Conservation (phyloP, 2,797 vertebrate genomes). For the Smutsia temminckii region DNA sequence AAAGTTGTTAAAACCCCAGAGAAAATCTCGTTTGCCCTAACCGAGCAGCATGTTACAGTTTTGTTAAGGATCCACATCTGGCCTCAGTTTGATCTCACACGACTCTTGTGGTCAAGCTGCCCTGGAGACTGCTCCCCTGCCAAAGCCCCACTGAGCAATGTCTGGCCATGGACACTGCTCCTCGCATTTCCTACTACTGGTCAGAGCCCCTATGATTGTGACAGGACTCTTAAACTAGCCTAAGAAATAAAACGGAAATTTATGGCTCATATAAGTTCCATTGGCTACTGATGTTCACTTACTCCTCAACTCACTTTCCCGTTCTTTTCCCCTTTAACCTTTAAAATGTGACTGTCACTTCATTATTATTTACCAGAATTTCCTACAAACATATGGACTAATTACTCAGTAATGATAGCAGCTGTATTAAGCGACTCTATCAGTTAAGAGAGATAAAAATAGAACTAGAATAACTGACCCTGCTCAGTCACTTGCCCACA, state of each 20-base stretch:
- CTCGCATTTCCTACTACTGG: not conserved
- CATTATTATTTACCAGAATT: not conserved
- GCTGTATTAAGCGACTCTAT: not conserved
- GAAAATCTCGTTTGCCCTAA: not conserved
- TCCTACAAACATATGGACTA: not conserved
- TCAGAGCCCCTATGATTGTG: not conserved
- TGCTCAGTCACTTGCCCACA: not conserved
- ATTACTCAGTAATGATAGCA: not conserved
- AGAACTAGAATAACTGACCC: not conserved
- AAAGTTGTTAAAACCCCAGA: not conserved
- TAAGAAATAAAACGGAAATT: not conserved
- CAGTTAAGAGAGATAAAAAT: not conserved
- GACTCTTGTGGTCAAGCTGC: not conserved
- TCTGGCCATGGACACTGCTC: not conserved
- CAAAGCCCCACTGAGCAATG: not conserved
- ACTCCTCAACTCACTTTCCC: not conserved
- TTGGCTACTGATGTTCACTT: not conserved
- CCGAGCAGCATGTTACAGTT: not conserved
- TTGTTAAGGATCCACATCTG: not conserved
- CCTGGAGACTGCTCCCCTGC: not conserved
- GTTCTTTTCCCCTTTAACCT: not conserved
- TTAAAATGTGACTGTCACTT: not conserved
- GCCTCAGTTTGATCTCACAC: not conserved
- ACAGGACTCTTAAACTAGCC: not conserved
- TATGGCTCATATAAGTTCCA: not conserved